Evolutionary conservation across 2,888 invertebrate genomes (phyloP), one percentile per base, ranked within the genome.

Genomic region (Heteromurus nitidus): DNA sequence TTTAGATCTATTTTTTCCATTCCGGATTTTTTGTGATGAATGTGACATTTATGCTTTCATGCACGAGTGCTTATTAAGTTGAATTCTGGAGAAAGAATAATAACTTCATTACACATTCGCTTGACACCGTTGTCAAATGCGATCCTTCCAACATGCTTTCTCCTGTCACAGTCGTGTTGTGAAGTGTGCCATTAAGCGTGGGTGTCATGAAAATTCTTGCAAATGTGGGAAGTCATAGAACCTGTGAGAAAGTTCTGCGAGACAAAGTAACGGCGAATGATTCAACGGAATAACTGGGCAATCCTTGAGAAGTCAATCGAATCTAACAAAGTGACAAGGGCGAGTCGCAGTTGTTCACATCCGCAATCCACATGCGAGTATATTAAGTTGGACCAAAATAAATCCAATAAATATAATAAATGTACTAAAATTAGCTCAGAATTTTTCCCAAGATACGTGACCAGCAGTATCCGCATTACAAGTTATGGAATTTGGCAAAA

Each of bases 11-110:
- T n/a, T 16, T 42, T 64, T 16, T 64, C n/a, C 22, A 20, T n/a
- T n/a, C 20, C n/a, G 24, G 1, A 13, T 24, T 65, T 26, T 65
- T 2, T 36, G 13, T 22, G 13, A 53, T 18, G 20, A 72, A 60
- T 53, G 42, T 72, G 72, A 44, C 72, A 60, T 72, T 72, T 60
- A 72, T 72, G 72, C 50, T 60, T 60, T 72, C 55, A 72, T 28
- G 72, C 28, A 28, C 60, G 72, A 72, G 72, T 44, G 20, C 72
- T 60, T 53, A 72, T 44, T 72, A 18, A 47, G 44, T 18, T 60
- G 60, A 72, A 60, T 72, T 60, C 60, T 42, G 58, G 58, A 22
- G 30, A 44, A 28, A 44, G 72, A 72, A 72, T 60, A 55, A 69
- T 69, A 44, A 60, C 36, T 60, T 60, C 47, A 67, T 67, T 58